Base-by-base conservation (phyloP, 1,140 invertebrate genomes). In the Acromyrmex echinatior region DNA sequence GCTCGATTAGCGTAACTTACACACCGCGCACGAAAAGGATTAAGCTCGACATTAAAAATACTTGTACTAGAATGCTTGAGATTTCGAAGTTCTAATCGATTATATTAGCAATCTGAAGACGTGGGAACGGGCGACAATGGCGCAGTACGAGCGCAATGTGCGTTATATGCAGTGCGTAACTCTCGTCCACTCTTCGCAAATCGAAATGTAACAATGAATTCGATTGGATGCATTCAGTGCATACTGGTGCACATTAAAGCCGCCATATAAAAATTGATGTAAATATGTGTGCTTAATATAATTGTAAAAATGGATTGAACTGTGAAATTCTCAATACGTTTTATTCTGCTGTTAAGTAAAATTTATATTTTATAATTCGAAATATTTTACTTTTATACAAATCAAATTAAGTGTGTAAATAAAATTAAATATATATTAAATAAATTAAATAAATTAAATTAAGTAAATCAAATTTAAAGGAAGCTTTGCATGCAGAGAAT, bases 81-180 rank as follows among this genome's bases (percentile, higher is more conserved):
- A 51, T 86, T 82, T 89, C 78, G 65, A 89, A 92, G 90, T 80
- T 85, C 73, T 85, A 70, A 90, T 88, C 90, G 9, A 45, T 45
- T 45, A 45, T 87, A 92, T 93, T 91, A 93, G 89, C 73, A 77
- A 87, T 60, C 65, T 28, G 49, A 77, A 80, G 86, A 87, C 90
- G 90, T 91, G 90, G 87, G 90, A 91, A 91, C 39, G 63, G 53
- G 10, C 31, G 56, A 63, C 49, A 63, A 82, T 58, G 39, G 7
- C 35, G 35, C 7, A 39, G 35, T 39, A 39, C 7, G 35, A 39
- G 35, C 45, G 73, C 53, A 7, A 39, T 68, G 12, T 60, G 60
- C 65, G 82, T 25, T 25, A 25, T 62, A 35, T 28, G 28, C 77
- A 9, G 10, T 56, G 58, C 56, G 73, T 76, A 21, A 28, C 9